A percentile compares a stretch with the other conserved stretches of the same genome.
phyloP scores from a whole-genome alignment of 2,113 vertebrate genomes.

The Hoplias malabaricus region DNA sequence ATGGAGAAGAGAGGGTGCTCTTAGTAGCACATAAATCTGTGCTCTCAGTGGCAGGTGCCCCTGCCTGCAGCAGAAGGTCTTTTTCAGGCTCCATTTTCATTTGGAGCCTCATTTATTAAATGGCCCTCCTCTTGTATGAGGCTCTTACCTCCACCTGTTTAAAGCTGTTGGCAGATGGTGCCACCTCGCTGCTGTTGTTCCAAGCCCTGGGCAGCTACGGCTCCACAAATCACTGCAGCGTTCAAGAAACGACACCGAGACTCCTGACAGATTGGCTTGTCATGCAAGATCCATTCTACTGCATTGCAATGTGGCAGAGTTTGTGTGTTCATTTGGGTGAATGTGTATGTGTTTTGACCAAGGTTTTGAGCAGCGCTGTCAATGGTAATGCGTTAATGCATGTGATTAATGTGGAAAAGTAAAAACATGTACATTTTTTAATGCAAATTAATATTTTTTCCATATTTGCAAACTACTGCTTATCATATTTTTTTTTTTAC shows the following conservation, averaged over 20 bases:
- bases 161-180: slow-evolving; percentile 52
- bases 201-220: not conserved
- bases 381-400: too few relatives aligned
- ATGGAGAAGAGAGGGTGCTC: not conserved
- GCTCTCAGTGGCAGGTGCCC: slow-evolving; percentile 45
- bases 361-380: not conserved
- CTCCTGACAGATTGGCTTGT: slow-evolving; percentile 44
- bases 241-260: slow-evolving; percentile 28
- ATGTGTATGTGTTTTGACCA: not conserved
- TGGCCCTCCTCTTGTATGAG: slow-evolving; percentile 59
- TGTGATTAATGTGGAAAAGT: too few relatives aligned
- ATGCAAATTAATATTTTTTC: too few relatives aligned
- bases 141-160: slow-evolving; percentile 70
- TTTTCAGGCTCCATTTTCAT: slow-evolving; percentile 61
- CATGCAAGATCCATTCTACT: slow-evolving; percentile 32
- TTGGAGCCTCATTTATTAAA: slow-evolving; percentile 68
- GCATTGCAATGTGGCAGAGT: not conserved
- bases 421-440: too few relatives aligned
- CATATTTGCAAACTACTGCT: too few relatives aligned
- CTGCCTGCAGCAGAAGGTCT: slow-evolving; percentile 55
- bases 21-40: slow-evolving; percentile 53
- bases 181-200: slow-evolving; percentile 39
- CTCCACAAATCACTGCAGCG: slow-evolving; percentile 23
- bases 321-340: not conserved
- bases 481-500: too few relatives aligned